Conservation (phyloP, 2,888 invertebrate species). For the Seira musarum region DNA sequence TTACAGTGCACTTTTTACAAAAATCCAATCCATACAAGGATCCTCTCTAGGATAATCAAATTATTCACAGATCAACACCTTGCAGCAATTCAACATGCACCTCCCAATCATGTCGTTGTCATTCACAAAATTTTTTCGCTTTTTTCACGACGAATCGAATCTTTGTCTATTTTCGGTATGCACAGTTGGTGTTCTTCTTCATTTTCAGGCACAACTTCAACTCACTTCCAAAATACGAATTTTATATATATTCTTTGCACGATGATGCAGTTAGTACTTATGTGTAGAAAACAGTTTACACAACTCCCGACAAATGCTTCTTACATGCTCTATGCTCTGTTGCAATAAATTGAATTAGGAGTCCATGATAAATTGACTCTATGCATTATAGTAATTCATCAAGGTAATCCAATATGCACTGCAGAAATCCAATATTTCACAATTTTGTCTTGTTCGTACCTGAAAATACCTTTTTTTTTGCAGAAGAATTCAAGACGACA, state of each 20-base stretch:
- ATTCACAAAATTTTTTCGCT: neutral
- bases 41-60: neutral
- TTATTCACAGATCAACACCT: neutral
- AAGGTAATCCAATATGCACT: slow-evolving; percentile 11
- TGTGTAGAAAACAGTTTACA: neutral
- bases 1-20: too few relatives aligned
- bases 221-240: slow-evolving; percentile 2
- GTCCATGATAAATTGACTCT: too few relatives aligned
- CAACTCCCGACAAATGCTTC: neutral
- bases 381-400: too few relatives aligned
- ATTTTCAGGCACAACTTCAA: slow-evolving; percentile 17
- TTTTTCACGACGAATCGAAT: neutral
- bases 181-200: slow-evolving; percentile 27
- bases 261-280: too few relatives aligned
- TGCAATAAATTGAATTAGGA: too few relatives aligned
- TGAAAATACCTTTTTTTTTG: too few relatives aligned
- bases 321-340: too few relatives aligned
- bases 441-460: slow-evolving; percentile 13
- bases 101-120: neutral
- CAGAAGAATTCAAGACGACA: too few relatives aligned
- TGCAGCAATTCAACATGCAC: neutral
- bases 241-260: too few relatives aligned
- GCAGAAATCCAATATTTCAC: slow-evolving; percentile 34
- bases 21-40: neutral
- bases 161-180: slow-evolving; percentile 29